Percentiles rank a stretch among this genome's conserved stretches.
Evolutionary conservation across 2,113 vertebrate species (phyloP).

Genomic region (Chaetops frenatus): DNA sequence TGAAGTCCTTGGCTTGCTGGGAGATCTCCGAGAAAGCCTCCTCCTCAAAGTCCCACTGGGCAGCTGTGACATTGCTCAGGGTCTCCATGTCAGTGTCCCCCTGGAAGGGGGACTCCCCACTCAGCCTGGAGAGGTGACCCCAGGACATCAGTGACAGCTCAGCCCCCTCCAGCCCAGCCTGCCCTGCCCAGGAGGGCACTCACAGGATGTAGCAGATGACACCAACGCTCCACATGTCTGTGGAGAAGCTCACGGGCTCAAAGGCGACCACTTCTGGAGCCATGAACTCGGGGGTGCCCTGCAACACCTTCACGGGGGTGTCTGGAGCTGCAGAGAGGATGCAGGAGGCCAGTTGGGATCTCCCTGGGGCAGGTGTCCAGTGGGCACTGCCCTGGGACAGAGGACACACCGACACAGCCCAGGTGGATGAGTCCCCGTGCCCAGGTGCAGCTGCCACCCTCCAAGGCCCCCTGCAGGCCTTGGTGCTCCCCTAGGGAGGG

Average conservation of each 20-base stretch:
- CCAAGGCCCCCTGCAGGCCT: neutral
- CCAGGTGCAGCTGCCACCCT: neutral
- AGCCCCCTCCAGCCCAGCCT: neutral
- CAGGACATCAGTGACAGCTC: neutral
- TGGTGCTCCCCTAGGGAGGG: neutral
- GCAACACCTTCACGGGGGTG: conserved; percentile 75
- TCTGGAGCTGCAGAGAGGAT: conserved; percentile 58
- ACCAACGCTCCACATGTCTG: conserved; percentile 87
- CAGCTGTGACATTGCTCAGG: conserved; percentile 73
- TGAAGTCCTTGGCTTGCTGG: conserved; percentile 82
- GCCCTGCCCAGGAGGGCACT: conserved; percentile 17
- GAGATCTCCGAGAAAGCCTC: conserved; percentile 82
- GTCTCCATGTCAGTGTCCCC: conserved; percentile 79
- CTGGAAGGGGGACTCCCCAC: conserved; percentile 85
- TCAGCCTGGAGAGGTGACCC: conserved; percentile 65
- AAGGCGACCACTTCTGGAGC: conserved; percentile 85
- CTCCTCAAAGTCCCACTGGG: conserved; percentile 73
- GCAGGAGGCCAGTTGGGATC: neutral
- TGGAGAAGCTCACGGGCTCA: conserved; percentile 75
- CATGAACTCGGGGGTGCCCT: conserved; percentile 85
- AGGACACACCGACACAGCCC: neutral
- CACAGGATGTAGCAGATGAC: conserved; percentile 88
- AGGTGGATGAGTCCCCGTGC: rapidly evolving
- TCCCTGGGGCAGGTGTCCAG: neutral
- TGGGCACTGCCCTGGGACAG: neutral